A percentile compares a stretch with the other conserved stretches of the same genome.
These are phyloP conservation scores for Tinea semifulvella DNA, from an alignment of 2,888 invertebrate genomes.

Conservation along the genomic window DNA sequence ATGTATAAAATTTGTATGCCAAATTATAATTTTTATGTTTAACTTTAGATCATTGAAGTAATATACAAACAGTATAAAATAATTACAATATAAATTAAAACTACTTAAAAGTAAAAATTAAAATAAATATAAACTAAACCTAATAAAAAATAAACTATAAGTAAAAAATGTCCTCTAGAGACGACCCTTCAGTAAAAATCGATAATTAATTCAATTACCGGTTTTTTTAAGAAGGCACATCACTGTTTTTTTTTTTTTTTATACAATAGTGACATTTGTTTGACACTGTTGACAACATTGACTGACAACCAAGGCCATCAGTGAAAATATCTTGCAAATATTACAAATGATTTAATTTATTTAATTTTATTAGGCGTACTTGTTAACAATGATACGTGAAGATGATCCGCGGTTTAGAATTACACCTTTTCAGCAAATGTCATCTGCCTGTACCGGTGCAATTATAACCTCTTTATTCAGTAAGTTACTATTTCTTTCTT, in stretches of 20 bases:
- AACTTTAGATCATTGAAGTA: too few species aligned
- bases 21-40: too few species aligned
- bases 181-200: too few species aligned
- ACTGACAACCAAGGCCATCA: not conserved
- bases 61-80: too few species aligned
- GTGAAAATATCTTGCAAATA: not conserved
- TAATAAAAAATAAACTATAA: too few species aligned
- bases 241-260: constrained; percentile 5
- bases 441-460: constrained; percentile 88
- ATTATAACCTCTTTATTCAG: constrained; percentile 88
- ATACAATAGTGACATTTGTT: not conserved
- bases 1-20: too few species aligned
- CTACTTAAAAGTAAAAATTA: too few species aligned
- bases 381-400: constrained; percentile 49
- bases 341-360: constrained; percentile 4
- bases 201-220: too few species aligned
- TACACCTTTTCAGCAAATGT: constrained; percentile 82
- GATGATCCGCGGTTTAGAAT: constrained; percentile 83
- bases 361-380: not conserved
- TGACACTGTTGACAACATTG: constrained; percentile 1
- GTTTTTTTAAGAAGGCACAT: not conserved
- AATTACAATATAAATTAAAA: too few species aligned
- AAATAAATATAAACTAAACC: too few species aligned
- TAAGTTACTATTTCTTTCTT: constrained; percentile 45
- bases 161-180: too few species aligned